phyloP scores from a whole-genome alignment of 2,888 invertebrate genomes.

The Nasonovia ribisnigri region DNA sequence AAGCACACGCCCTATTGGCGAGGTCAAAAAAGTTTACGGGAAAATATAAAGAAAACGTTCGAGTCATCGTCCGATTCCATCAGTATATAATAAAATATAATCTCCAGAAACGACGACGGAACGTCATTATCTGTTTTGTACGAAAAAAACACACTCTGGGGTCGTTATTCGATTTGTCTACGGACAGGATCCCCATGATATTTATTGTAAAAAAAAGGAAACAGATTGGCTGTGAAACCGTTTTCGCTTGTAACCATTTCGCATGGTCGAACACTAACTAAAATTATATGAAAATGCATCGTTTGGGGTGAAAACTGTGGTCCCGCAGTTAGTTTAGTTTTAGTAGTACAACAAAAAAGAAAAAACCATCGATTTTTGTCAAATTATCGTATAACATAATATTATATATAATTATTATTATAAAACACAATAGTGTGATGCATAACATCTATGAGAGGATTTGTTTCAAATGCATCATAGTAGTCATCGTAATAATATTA shows the following conservation, averaged over 20 bases:
- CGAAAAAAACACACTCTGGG: constrained; percentile 26
- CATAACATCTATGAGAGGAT: neutral
- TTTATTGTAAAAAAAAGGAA: constrained; percentile 40
- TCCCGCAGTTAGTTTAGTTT: neutral
- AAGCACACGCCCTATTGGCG: constrained; percentile 57
- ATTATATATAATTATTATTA: neutral
- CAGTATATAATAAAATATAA: constrained; percentile 61
- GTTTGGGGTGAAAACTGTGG: constrained; percentile 58
- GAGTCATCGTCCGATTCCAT: constrained; percentile 63
- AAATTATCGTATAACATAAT: constrained; percentile 30
- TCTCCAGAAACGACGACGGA: constrained; percentile 39
- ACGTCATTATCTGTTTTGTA: constrained; percentile 60
- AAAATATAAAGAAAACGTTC: constrained; percentile 53
- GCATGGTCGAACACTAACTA: constrained; percentile 51
- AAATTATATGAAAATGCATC: constrained; percentile 50
- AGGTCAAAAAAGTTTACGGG: constrained; percentile 61
- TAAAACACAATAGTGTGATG: neutral
- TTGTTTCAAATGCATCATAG: neutral
- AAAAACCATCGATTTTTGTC: constrained; percentile 17
- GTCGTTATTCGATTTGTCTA: constrained; percentile 62
- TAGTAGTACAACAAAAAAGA: neutral
- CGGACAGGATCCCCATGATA: constrained; percentile 11
- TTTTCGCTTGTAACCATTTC: constrained; percentile 62
- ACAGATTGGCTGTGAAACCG: constrained; percentile 64
- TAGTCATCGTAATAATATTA: neutral